Base-by-base conservation (phyloP, 2,113 vertebrate species). In the Istiophorus platypterus region DNA sequence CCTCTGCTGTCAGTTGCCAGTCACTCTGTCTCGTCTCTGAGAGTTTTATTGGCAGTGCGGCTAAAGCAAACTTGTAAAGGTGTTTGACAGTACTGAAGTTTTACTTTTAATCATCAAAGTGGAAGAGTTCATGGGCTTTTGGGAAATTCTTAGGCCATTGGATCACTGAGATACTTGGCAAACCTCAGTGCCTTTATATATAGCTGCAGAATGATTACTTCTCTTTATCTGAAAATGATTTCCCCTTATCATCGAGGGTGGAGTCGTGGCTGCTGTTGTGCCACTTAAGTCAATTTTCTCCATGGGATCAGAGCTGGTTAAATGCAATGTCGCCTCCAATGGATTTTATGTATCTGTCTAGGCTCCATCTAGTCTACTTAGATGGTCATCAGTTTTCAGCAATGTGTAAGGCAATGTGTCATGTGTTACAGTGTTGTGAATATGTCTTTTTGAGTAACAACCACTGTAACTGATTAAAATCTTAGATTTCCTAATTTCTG, bases 211-310 rank as follows among this genome's bases (percentile, higher is more conserved):
- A 0, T 17, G 78, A 87, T 85, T 65, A 76, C 45, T 81, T 89
- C 34, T 51, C 17, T 84, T 81, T 89, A 81, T 85, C 76, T 76
- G 7, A 34, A 90, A 89, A 70, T 61, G 31, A 79, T 90, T 82
- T 88, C 22, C 49, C 56, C 68, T 89, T 85, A 82, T 87, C 77
- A 3, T 63, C 0, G 41, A 49, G 51, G 81, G 75, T 76, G 51
- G 80, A 67, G 64, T 76, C 62, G n/a, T 37, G 59, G 34, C 69
- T 6, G 69, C 65, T n/a, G 68, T 65, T 75, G 70, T 81, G 66
- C 63, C 12, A 34, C 70, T 62, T 39, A 70, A 85, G 84, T 86
- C 56, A 62, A 85, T 92, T 91, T 87, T 74, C 84, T 86, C 74
- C 20, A 26, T 61, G 74, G 49, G 84, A 47, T 56, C 72, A 45